A percentile compares a stretch with the other conserved stretches of the same genome.
phyloP scores from a whole-genome alignment of 2,113 vertebrate genomes.

The Zeus faber region DNA sequence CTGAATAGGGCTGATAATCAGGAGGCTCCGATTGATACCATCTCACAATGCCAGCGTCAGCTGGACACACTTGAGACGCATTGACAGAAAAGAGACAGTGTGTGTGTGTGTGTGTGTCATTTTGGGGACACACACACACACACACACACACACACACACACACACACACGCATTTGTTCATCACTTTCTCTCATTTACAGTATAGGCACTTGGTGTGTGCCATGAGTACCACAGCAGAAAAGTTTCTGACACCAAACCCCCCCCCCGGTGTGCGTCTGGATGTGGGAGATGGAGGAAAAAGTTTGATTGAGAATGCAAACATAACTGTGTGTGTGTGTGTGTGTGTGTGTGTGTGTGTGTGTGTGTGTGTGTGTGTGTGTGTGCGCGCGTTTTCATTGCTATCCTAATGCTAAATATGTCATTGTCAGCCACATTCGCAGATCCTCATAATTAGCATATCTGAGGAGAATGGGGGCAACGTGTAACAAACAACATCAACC shows the following conservation, averaged over 20 bases:
- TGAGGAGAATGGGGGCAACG: conserved; percentile 52
- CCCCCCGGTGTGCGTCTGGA: too few relatives aligned
- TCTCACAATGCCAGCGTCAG: conserved; percentile 51
- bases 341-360: too few relatives aligned
- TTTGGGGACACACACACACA: conserved; percentile 5
- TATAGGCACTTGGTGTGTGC: too few relatives aligned
- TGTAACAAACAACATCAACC: conserved; percentile 43
- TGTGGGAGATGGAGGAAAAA: too few relatives aligned
- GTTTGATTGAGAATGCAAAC: too few relatives aligned
- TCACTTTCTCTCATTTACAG: too few relatives aligned
- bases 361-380: neutral
- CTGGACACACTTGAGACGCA: conserved; percentile 50
- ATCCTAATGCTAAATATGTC: conserved; percentile 55
- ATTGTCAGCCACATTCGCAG: conserved; percentile 38
- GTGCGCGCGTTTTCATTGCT: conserved; percentile 37
- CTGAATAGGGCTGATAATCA: conserved; percentile 47
- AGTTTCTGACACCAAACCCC: too few relatives aligned
- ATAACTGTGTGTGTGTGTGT: too few relatives aligned
- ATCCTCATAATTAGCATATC: conserved; percentile 60
- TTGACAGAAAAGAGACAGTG: conserved; percentile 25
- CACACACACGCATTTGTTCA: conserved; percentile 10
- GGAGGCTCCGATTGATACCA: conserved; percentile 48
- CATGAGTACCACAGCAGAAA: too few relatives aligned
- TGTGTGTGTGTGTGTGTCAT: too few relatives aligned
- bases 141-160: conserved; percentile 9